A percentile compares a stretch with the other conserved stretches of the same genome.
Evolutionary conservation across 2,797 vertebrate species (phyloP).

Genomic region (Buphagus erythrorhynchus): DNA sequence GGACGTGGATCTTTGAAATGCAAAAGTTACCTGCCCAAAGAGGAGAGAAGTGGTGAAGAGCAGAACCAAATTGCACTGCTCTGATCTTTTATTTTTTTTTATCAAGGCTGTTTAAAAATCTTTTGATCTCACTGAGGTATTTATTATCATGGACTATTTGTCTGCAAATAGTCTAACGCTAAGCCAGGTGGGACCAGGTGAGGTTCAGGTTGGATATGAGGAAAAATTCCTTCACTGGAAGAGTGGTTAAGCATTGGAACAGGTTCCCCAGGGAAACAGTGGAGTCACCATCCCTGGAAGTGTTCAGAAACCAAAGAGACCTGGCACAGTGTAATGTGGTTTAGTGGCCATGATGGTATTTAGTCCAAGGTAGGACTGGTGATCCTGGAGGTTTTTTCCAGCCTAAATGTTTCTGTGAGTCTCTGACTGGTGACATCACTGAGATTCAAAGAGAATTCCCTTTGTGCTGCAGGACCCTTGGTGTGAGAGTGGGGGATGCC

Average conservation of each 20-base stretch:
- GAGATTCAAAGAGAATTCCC: background rate
- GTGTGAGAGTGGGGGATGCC: background rate
- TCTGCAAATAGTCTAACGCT: background rate
- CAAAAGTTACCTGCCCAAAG: background rate
- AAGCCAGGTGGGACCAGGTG: background rate
- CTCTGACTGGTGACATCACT: background rate
- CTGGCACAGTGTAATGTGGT: no score
- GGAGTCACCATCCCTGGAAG: background rate
- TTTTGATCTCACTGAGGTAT: constrained; percentile 41
- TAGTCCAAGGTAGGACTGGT: no score
- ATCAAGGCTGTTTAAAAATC: constrained; percentile 20
- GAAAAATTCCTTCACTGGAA: background rate
- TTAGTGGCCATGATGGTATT: background rate
- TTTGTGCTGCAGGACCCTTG: background rate
- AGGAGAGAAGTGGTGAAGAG: background rate
- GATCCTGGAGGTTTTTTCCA: background rate
- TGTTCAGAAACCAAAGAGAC: background rate
- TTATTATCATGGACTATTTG: constrained; percentile 47
- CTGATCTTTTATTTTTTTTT: background rate
- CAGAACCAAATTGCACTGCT: background rate
- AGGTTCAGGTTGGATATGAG: background rate
- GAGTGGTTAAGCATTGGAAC: background rate
- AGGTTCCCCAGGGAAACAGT: background rate
- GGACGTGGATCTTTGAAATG: background rate
- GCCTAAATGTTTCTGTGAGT: background rate